phyloP scores from a whole-genome alignment of 2,113 vertebrate species.

The Chionodraco myersi region DNA sequence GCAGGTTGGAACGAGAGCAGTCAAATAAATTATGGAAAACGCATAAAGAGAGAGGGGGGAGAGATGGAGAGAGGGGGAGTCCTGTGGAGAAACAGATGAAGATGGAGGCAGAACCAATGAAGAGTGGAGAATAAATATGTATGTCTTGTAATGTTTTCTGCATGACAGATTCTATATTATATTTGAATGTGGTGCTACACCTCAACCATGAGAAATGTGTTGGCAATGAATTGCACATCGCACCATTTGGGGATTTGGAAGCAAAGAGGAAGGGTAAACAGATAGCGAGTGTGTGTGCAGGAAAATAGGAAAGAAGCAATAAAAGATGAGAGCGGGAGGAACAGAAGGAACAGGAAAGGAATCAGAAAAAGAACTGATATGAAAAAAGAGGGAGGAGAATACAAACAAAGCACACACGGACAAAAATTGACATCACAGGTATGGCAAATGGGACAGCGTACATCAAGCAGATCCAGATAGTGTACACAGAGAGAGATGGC shows the following conservation, averaged over 20 bases:
- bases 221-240: slow-evolving; percentile 59
- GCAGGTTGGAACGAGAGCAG: slow-evolving; percentile 53
- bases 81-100: slow-evolving; percentile 67
- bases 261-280: slow-evolving; percentile 43
- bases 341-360: slow-evolving; percentile 24
- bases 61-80: slow-evolving; percentile 7
- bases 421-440: slow-evolving; percentile 65
- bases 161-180: slow-evolving; percentile 79
- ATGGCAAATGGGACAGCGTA: slow-evolving; percentile 52
- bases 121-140: slow-evolving; percentile 81
- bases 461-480: slow-evolving; percentile 61
- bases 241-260: slow-evolving; percentile 64
- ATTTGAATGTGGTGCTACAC: slow-evolving; percentile 73
- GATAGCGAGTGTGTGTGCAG: slow-evolving; percentile 20
- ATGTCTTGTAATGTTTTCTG: slow-evolving; percentile 80
- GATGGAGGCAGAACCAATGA: slow-evolving; percentile 64
- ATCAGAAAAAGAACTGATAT: slow-evolving; percentile 25
- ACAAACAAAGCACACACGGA: slow-evolving; percentile 52
- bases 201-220: slow-evolving; percentile 73
- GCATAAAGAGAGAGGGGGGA: slow-evolving; percentile 1
- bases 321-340: slow-evolving; percentile 32
- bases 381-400: slow-evolving; percentile 53
- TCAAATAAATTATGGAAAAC: slow-evolving; percentile 51
- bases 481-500: slow-evolving; percentile 57
- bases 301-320: slow-evolving; percentile 18